Evolutionary conservation across 2,888 invertebrate species (phyloP).

Genomic region (Daptonema setosum): DNA sequence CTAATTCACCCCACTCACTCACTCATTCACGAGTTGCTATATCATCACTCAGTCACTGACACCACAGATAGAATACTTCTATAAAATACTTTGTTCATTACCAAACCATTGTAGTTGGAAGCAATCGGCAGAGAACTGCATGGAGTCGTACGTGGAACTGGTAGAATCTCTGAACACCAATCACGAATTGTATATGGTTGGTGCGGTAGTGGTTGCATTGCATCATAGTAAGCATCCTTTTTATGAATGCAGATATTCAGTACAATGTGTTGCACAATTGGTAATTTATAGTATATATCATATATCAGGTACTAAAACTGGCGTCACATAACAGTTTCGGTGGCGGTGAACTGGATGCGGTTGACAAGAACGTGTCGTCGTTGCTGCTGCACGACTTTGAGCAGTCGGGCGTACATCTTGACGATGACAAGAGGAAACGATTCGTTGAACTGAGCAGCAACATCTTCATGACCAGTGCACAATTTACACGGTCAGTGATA

Average conservation of each 20-base stretch:
- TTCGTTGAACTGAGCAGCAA: slow-evolving; percentile 68
- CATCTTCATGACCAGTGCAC: slow-evolving; percentile 39
- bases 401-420: slow-evolving; percentile 82
- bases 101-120: background rate
- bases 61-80: too few species aligned
- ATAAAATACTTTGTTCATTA: background rate
- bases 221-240: too few species aligned
- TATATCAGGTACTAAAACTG: too few species aligned
- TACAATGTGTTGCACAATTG: too few species aligned
- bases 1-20: too few species aligned
- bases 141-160: slow-evolving; percentile 61
- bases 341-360: slow-evolving; percentile 17
- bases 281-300: too few species aligned
- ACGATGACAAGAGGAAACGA: slow-evolving; percentile 38
- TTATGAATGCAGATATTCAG: too few species aligned
- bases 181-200: slow-evolving; percentile 2
- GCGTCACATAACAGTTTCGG: background rate
- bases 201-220: background rate
- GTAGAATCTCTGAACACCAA: slow-evolving; percentile 45
- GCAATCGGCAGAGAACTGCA: slow-evolving; percentile 68
- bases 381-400: slow-evolving; percentile 90
- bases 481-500: too few species aligned
- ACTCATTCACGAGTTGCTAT: too few species aligned
- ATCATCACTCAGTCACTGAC: too few species aligned
- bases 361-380: slow-evolving; percentile 63